These are phyloP conservation scores for Drosophila tani DNA, from an alignment of 1,140 invertebrate genomes.

Conservation along the genomic window DNA sequence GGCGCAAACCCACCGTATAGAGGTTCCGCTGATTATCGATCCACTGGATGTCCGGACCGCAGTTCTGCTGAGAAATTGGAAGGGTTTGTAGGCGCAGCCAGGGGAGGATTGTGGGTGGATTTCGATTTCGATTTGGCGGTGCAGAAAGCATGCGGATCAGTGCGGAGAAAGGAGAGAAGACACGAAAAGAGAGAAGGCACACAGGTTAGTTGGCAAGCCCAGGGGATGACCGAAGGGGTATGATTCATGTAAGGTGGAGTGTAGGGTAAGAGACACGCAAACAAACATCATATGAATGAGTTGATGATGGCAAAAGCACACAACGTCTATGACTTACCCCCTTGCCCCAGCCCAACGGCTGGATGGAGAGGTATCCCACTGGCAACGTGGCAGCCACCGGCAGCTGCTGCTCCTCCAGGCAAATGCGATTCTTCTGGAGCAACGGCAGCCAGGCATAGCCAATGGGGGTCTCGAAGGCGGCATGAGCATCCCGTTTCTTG, in stretches of 20 bases:
- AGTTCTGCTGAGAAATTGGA: slow-evolving; percentile 88
- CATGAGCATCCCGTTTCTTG: slow-evolving; percentile 90
- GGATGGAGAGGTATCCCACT: slow-evolving; percentile 93
- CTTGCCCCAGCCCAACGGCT: slow-evolving; percentile 95
- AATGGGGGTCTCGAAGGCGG: slow-evolving; percentile 92
- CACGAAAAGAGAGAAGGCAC: slow-evolving; percentile 48
- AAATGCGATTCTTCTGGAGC: slow-evolving; percentile 92
- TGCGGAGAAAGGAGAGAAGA: slow-evolving; percentile 39
- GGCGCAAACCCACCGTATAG: slow-evolving; percentile 92
- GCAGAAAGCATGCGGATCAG: slow-evolving; percentile 44
- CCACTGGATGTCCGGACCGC: slow-evolving; percentile 96
- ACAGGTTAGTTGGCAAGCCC: slow-evolving; percentile 66
- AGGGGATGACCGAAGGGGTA: slow-evolving; percentile 24
- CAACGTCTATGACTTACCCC: slow-evolving; percentile 88
- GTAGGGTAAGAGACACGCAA: slow-evolving; percentile 32
- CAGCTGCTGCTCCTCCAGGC: slow-evolving; percentile 91
- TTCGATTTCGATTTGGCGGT: slow-evolving; percentile 18
- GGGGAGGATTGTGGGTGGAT: slow-evolving; percentile 19
- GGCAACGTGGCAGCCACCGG: slow-evolving; percentile 94
- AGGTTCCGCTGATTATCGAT: slow-evolving; percentile 95
- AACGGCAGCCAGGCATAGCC: slow-evolving; percentile 96
- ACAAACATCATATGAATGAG: slow-evolving; percentile 53
- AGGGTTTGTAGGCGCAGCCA: slow-evolving; percentile 78
- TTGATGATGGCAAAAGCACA: slow-evolving; percentile 52
- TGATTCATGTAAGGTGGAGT: neutral